These are phyloP conservation scores for Conistra vaccinii DNA, from an alignment of 2,888 invertebrate genomes.

Conservation along the genomic window DNA sequence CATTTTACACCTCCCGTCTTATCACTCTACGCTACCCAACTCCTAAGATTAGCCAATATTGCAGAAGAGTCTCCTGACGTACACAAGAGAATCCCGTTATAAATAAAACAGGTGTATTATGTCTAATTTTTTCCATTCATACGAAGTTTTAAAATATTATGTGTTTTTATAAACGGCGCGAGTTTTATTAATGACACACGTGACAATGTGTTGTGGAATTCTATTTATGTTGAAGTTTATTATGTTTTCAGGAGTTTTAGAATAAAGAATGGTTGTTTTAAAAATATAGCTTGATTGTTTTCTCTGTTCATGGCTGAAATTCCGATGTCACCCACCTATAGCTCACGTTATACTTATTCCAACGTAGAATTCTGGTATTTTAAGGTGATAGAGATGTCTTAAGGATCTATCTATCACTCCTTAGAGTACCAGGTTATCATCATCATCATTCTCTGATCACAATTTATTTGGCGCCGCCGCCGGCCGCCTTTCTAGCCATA, in stretches of 20 bases:
- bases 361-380: too few species aligned
- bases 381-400: not conserved
- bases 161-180: slow-evolving; percentile 22
- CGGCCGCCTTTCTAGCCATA: too few species aligned
- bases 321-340: slow-evolving; percentile 4
- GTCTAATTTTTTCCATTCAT: slow-evolving; percentile 39
- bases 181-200: slow-evolving; percentile 6
- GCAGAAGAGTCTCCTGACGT: not conserved
- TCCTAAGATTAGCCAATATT: slow-evolving; percentile 6
- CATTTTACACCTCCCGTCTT: not conserved
- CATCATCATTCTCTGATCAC: not conserved
- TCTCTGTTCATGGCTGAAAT: not conserved
- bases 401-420: not conserved
- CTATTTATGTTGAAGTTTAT: slow-evolving; percentile 28
- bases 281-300: not conserved
- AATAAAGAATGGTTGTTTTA: slow-evolving; percentile 20
- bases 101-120: slow-evolving; percentile 41
- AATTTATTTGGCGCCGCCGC: not conserved
- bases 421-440: not conserved
- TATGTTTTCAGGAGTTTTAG: slow-evolving; percentile 6
- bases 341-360: too few species aligned
- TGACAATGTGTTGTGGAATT: slow-evolving; percentile 35
- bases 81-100: not conserved
- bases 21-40: not conserved
- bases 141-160: slow-evolving; percentile 23